Evolutionary conservation across 1,140 invertebrate species (phyloP), one percentile per base, ranked within the genome.

Genomic region (Orchesella cincta): DNA sequence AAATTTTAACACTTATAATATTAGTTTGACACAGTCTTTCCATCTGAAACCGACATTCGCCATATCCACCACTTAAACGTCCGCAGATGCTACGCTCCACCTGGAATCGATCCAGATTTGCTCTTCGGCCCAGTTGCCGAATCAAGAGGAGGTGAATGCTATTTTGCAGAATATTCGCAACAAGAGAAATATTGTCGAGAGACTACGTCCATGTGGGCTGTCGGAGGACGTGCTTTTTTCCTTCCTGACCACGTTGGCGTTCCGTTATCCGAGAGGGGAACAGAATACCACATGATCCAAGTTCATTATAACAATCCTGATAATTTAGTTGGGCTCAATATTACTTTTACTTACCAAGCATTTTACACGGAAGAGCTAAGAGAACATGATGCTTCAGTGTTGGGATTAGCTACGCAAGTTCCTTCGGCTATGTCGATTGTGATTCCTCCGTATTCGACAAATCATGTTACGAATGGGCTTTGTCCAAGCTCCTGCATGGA

Each of bases 221-320:
- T 51, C 5, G 74, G 75, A 2, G 71, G 51, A 16, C 14, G 26
- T 36, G 35, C 67, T 26, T 28, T 70, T 23, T 23, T 74, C 26
- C 52, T 80, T n/a, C 79, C 79, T 33, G 76, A 73, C 29, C 64
- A 78, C 29, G 76, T 78, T 51, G 79, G 79, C 1, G 33, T 77
- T 31, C 79, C 79, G 12, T n/a, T 80, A 23, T 54, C 29, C 16
- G 79, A 76, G 67, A 28, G 39, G 0, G 34, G 51, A 26, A 71
- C 34, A 5, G 74, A 67, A 54, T 76, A 77, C 36, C 36, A 78
- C 34, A 29, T 80, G 31, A 14, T 80, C 0, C 51, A 81, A 71
- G 51, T 81, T 1, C 79, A 81, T 39, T 78, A 71, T 33, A 73
- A 78, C 51, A 81, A 81, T 75, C 79, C 77, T 0, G 46, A 64